Conservation (phyloP, 2,888 invertebrate genomes). For the Drosophila nr. perissopoda region DNA sequence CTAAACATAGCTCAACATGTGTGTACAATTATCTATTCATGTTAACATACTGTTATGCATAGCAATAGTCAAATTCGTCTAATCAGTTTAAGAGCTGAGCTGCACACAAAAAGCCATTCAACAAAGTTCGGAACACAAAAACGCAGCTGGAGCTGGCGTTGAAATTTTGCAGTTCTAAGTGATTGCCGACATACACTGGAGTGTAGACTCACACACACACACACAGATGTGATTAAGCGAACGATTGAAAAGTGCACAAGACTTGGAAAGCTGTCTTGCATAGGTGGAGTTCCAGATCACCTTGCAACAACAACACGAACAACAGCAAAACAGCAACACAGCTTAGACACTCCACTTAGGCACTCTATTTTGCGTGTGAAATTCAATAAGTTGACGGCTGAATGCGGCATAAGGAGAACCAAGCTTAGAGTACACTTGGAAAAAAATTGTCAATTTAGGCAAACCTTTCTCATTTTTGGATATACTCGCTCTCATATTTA, state of each 20-base stretch:
- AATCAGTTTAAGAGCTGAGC: slow-evolving; percentile 36
- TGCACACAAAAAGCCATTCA: slow-evolving; percentile 17
- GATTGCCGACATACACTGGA: slow-evolving; percentile 10
- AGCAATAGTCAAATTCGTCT: slow-evolving; percentile 19
- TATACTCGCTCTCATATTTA: not conserved
- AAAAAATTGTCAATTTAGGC: not conserved
- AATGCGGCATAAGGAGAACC: slow-evolving; percentile 15
- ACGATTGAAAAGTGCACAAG: slow-evolving; percentile 23
- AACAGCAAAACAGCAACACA: not conserved
- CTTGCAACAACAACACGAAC: slow-evolving; percentile 33
- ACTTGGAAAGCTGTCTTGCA: slow-evolving; percentile 19
- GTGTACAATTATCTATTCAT: slow-evolving; percentile 26
- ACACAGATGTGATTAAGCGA: slow-evolving; percentile 56
- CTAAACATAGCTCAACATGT: slow-evolving; percentile 5
- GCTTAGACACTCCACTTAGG: slow-evolving; percentile 51
- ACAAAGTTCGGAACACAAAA: slow-evolving; percentile 45
- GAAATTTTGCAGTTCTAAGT: slow-evolving; percentile 45
- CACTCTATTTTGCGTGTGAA: slow-evolving; percentile 78
- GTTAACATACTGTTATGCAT: slow-evolving; percentile 31
- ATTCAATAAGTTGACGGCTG: slow-evolving; percentile 69
- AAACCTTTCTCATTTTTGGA: not conserved
- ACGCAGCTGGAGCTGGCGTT: slow-evolving; percentile 69
- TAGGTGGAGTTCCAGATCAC: slow-evolving; percentile 69
- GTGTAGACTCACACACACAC: not conserved
- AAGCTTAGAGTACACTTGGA: not conserved